These are phyloP conservation scores for Lithobates pipiens DNA, from an alignment of 2,797 vertebrate genomes.

Conservation along the genomic window DNA sequence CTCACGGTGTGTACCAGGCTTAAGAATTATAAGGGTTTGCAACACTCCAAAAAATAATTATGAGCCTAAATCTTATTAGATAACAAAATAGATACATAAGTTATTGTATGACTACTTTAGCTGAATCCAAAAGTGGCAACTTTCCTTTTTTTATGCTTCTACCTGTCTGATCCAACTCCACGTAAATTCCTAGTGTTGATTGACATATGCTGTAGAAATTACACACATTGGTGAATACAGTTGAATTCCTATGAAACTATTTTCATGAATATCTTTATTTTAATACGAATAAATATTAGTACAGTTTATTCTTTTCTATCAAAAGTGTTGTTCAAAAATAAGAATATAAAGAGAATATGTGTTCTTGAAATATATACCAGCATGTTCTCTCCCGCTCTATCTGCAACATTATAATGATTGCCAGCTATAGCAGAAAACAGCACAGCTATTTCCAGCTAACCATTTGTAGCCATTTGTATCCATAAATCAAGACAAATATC, in stretches of 20 bases:
- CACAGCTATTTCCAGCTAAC: constrained; percentile 36
- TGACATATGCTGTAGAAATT: background rate
- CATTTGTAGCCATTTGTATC: constrained; percentile 23
- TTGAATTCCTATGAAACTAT: too few species aligned
- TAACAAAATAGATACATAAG: background rate
- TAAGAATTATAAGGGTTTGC: too few species aligned
- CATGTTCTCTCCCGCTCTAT: background rate
- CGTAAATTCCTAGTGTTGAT: background rate
- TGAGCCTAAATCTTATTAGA: background rate
- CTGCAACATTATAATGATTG: constrained; percentile 20
- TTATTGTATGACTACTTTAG: background rate
- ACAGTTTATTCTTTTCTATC: background rate
- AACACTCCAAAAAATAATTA: too few species aligned
- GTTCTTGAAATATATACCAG: constrained; percentile 17
- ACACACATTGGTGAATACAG: too few species aligned
- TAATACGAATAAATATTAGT: background rate
- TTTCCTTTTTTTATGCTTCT: background rate
- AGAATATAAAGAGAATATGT: background rate
- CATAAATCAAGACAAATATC: background rate
- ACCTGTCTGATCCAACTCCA: background rate
- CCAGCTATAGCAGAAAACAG: constrained; percentile 19
- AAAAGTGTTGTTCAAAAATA: background rate
- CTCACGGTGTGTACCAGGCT: too few species aligned
- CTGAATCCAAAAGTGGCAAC: too few species aligned
- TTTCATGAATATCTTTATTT: background rate